Conservation (phyloP, 2,888 invertebrate genomes). For the Chloroclystis v-ata region DNA sequence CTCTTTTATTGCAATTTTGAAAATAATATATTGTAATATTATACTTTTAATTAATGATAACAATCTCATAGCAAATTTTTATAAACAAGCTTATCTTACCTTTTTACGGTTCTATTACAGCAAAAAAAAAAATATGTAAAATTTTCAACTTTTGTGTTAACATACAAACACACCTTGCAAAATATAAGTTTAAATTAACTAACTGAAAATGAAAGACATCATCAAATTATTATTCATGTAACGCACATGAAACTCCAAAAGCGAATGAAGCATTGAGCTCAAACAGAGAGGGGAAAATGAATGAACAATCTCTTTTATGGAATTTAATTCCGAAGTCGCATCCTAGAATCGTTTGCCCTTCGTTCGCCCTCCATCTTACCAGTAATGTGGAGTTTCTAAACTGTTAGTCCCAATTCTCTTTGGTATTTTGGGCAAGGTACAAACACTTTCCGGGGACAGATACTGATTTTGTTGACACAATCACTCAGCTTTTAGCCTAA, state of each 20-base stretch:
- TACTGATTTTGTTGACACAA: conserved; percentile 15
- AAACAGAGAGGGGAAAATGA: conserved; percentile 24
- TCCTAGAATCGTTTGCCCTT: conserved; percentile 37
- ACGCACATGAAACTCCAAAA: conserved; percentile 1
- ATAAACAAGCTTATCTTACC: too few species aligned
- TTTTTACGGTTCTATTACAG: too few species aligned
- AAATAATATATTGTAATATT: too few species aligned
- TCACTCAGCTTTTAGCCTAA: conserved; percentile 12
- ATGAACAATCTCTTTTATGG: conserved; percentile 36
- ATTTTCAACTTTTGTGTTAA: too few species aligned
- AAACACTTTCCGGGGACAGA: conserved; percentile 1
- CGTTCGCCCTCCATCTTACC: conserved; percentile 39
- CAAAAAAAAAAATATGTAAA: too few species aligned
- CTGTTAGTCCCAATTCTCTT: conserved; percentile 43
- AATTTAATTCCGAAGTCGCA: conserved; percentile 39
- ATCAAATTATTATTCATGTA: not conserved
- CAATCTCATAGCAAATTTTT: too few species aligned
- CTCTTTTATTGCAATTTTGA: too few species aligned
- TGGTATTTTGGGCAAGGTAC: conserved; percentile 38
- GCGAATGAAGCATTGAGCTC: conserved; percentile 21
- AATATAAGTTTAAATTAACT: too few species aligned
- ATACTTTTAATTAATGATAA: too few species aligned
- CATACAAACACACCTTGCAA: too few species aligned
- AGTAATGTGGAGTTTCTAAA: conserved; percentile 42
- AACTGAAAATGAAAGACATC: too few species aligned